phyloP scores from a whole-genome alignment of 2,888 invertebrate species.

The Papilio gigon region DNA sequence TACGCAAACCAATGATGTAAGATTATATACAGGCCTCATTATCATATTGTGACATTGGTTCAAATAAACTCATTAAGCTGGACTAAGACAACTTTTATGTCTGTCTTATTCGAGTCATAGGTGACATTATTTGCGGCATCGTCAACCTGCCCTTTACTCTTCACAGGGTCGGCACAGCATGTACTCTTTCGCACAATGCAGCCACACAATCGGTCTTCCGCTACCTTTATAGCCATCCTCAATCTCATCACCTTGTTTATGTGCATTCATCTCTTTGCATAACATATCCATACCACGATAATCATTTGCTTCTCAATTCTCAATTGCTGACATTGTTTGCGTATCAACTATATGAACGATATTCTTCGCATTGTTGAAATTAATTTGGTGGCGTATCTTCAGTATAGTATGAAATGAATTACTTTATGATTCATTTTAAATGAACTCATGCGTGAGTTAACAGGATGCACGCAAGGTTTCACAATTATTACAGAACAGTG shows the following conservation, averaged over 20 bases:
- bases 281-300: too few relatives aligned
- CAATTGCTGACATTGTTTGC: too few relatives aligned
- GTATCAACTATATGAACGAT: background rate
- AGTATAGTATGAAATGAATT: background rate
- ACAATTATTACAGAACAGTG: conserved; percentile 27
- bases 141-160: too few relatives aligned
- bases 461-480: conserved; percentile 40
- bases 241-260: too few relatives aligned
- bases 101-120: background rate
- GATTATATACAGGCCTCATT: background rate
- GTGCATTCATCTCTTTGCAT: too few relatives aligned
- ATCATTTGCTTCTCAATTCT: too few relatives aligned
- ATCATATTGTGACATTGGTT: background rate
- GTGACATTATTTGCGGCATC: too few relatives aligned
- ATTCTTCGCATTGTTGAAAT: background rate
- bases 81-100: background rate
- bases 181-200: too few relatives aligned
- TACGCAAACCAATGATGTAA: background rate
- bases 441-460: conserved; percentile 34
- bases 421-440: conserved; percentile 28
- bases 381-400: background rate
- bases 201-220: too few relatives aligned
- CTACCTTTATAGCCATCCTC: too few relatives aligned
- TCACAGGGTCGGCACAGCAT: too few relatives aligned
- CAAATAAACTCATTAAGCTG: background rate